phyloP scores from a whole-genome alignment of 2,797 vertebrate species.

The Sebastes dallii region DNA sequence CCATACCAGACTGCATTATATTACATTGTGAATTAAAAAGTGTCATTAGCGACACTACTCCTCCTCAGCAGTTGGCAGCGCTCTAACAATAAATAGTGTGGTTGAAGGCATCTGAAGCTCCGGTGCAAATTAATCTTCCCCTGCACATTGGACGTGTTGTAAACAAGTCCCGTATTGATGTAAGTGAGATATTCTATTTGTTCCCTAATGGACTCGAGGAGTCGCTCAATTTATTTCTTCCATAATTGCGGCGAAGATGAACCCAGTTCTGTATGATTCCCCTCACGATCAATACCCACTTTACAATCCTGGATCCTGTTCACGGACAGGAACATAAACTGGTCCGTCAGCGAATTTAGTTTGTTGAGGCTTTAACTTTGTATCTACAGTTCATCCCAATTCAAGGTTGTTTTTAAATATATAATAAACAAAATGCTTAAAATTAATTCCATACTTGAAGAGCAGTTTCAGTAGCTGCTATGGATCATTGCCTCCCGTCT shows the following conservation, averaged over 20 bases:
- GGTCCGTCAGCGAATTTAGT: slow-evolving; percentile 11
- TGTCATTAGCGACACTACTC: neutral
- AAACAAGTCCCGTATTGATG: slow-evolving; percentile 53
- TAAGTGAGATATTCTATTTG: slow-evolving; percentile 48
- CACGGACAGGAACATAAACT: slow-evolving; percentile 4
- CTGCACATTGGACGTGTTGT: slow-evolving; percentile 1
- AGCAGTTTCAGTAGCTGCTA: neutral
- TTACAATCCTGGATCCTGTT: slow-evolving; percentile 9
- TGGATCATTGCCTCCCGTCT: slow-evolving; percentile 35
- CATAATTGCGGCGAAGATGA: slow-evolving; percentile 65
- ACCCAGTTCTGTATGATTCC: slow-evolving; percentile 43
- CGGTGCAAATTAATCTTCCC: slow-evolving; percentile 22
- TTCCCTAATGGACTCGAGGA: slow-evolving; percentile 58
- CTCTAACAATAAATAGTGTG: neutral
- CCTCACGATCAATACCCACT: slow-evolving; percentile 55
- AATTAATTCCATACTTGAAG: neutral
- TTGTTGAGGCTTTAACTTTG: neutral
- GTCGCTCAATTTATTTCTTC: slow-evolving; percentile 56
- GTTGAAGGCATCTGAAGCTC: neutral
- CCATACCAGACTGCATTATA: neutral
- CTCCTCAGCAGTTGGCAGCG: slow-evolving; percentile 5
- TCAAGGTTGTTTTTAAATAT: neutral
- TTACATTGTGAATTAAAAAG: neutral
- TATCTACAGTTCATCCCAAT: neutral
- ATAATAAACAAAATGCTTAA: neutral